Evolutionary conservation across 2,888 invertebrate species (phyloP).

Genomic region (Chydorus sphaericus): DNA sequence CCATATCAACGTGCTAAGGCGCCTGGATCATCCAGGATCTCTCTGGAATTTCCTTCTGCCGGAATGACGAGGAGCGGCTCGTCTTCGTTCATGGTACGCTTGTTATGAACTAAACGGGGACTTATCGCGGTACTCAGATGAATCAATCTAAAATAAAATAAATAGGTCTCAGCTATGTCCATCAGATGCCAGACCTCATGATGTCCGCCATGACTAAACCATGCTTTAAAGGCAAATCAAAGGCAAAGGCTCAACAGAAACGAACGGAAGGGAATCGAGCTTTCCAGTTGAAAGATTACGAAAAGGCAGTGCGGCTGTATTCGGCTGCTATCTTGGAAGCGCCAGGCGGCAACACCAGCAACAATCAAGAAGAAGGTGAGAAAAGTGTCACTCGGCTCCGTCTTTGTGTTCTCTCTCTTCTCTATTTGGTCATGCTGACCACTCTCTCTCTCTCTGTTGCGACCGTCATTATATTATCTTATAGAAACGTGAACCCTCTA

Average conservation of each 20-base stretch:
- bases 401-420: too few species aligned
- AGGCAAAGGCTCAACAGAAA: neutral
- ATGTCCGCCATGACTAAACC: constrained; percentile 36
- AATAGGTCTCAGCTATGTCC: constrained; percentile 23
- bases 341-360: neutral
- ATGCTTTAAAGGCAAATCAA: constrained; percentile 1
- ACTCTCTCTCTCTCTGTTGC: too few species aligned
- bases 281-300: constrained; percentile 8
- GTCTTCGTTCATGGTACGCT: constrained; percentile 38
- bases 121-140: too few species aligned
- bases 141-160: too few species aligned
- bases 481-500: too few species aligned
- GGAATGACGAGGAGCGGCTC: constrained; percentile 48
- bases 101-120: too few species aligned
- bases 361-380: too few species aligned
- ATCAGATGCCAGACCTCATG: constrained; percentile 26
- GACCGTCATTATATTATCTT: too few species aligned
- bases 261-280: constrained; percentile 7
- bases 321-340: neutral
- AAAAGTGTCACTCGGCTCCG: too few species aligned
- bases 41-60: constrained; percentile 45
- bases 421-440: too few species aligned
- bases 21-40: too few species aligned
- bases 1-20: constrained; percentile 42
- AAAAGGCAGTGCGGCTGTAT: neutral